Conservation (phyloP, 2,888 invertebrate species). For the Sinhomidia bicolor region DNA sequence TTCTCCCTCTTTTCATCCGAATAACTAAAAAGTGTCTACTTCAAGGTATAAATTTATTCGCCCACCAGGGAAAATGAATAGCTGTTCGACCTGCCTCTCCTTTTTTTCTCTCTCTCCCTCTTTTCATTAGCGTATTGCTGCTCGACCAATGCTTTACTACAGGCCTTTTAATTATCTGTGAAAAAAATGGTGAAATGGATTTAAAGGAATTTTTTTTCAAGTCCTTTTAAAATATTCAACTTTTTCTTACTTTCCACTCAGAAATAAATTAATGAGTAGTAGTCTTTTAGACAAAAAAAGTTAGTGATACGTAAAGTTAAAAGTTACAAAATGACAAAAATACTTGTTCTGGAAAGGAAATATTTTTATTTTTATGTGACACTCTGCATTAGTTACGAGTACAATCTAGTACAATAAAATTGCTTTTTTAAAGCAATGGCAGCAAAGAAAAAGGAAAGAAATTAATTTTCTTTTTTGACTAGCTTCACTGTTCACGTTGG, state of each 20-base stretch:
- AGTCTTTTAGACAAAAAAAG: not conserved
- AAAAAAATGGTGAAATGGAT: not conserved
- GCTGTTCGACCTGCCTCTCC: too few species aligned
- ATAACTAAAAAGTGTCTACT: too few species aligned
- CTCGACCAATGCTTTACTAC: not conserved
- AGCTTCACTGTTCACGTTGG: not conserved
- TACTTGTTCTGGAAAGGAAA: not conserved
- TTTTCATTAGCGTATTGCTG: too few species aligned
- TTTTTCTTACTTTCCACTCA: not conserved
- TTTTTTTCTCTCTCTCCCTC: too few species aligned
- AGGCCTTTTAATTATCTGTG: not conserved
- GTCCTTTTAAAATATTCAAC: not conserved
- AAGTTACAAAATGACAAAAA: not conserved
- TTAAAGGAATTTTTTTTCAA: not conserved
- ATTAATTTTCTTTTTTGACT: not conserved
- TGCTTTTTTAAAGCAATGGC: not conserved
- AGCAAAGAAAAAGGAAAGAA: not conserved
- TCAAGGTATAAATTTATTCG: too few species aligned
- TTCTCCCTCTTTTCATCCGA: too few species aligned
- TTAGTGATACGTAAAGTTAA: not conserved
- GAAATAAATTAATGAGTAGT: constrained; percentile 9
- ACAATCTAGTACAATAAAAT: not conserved
- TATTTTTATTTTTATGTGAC: not conserved
- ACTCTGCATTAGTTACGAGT: not conserved
- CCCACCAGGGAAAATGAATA: too few species aligned